Base-by-base conservation (phyloP, 2,888 invertebrate species). In the Thysanoteuthis rhombus region DNA sequence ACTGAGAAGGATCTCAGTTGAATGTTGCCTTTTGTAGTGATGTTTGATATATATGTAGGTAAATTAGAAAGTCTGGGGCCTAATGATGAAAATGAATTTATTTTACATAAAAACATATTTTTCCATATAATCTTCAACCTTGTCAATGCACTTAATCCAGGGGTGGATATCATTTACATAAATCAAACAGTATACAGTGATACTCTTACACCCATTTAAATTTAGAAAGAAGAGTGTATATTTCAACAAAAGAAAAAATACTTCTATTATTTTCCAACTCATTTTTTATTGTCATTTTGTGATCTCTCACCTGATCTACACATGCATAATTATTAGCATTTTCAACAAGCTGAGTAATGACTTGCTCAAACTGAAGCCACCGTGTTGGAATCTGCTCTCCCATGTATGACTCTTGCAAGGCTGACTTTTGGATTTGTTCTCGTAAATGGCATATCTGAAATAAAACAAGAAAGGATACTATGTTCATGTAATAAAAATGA, bases 321-420 rank as follows among this genome's bases (percentile, higher is more conserved):
- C 97, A 96, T 47, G 96, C 96, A 95, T 96, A 96, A 94, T 96
- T 95, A 38, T 96, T 96, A n/a, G 96, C 97, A 92, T 95, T 94
- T n/a, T 96, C 95, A 36, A 96, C 96, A 42, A 97, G 95, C 91
- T 96, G 95, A 8, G 95, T 95, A 19, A 97, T 94, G 39, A 96
- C 96, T 93, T 96, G 96, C 94, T 97, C 97, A 95, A 97, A 97
- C 93, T 95, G 95, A 92, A 97, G 95, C 97, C 97, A 97, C 93
- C 96, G 95, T 32, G 96, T 94, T 1, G 97, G 97, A 94, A 97
- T 96, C 94, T 96, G 96, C 94, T 97, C 97, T 32, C 97, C 97
- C 95, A 97, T 97, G 94, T 97, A 97, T 0, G 96, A 95, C 94
- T 97, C 96, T 52, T 96, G 95, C 40, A 96, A 94, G 4, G 96